Evolutionary conservation across 2,797 vertebrate species (phyloP).

Genomic region (Alcedo atthis): DNA sequence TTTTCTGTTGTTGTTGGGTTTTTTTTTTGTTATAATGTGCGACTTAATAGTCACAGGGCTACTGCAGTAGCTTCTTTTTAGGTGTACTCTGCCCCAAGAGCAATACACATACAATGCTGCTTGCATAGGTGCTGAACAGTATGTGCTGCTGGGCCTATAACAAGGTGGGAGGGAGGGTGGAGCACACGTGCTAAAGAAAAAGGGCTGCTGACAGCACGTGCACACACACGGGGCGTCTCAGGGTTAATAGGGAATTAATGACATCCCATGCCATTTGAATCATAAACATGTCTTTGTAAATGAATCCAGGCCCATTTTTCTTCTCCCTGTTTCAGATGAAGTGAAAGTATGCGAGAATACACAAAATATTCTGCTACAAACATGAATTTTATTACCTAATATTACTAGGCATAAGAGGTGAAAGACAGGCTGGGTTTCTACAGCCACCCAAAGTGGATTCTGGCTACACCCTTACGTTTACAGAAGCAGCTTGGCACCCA

Average conservation of each 20-base stretch:
- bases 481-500: slow-evolving; percentile 64
- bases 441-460: slow-evolving; percentile 50
- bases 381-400: background rate
- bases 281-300: background rate
- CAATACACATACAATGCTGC: background rate
- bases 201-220: background rate
- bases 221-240: background rate
- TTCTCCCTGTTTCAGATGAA: background rate
- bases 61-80: background rate
- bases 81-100: background rate
- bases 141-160: background rate
- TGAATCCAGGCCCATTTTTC: background rate
- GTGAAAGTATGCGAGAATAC: background rate
- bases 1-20: no score
- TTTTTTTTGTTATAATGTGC: background rate
- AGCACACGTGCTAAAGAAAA: background rate
- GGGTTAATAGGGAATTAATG: background rate
- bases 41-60: background rate
- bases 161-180: background rate
- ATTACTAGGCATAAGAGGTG: background rate
- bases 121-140: background rate
- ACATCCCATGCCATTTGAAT: background rate
- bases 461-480: slow-evolving; percentile 53
- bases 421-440: slow-evolving; percentile 9
- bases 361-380: background rate